Evolutionary conservation across 2,113 vertebrate genomes (phyloP).

Genomic region (Chaetops frenatus): DNA sequence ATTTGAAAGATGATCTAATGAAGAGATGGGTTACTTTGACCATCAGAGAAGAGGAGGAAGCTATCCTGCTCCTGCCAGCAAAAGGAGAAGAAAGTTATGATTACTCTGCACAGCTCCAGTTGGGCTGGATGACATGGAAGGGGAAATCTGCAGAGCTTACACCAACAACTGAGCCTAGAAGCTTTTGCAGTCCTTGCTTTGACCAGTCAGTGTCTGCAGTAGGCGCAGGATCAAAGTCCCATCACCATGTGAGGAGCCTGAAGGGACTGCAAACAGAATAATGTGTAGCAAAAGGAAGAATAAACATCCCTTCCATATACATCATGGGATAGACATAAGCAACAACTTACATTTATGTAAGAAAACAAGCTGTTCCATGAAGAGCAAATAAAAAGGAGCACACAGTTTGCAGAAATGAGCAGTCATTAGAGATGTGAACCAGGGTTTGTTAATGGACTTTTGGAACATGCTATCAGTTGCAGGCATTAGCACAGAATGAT

Average conservation of each 20-base stretch:
- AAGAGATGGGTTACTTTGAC: not conserved
- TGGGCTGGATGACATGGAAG: not conserved
- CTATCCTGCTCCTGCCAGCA: not conserved
- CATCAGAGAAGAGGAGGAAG: not conserved
- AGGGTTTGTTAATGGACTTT: not conserved
- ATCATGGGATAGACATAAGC: not conserved
- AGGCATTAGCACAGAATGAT: not conserved
- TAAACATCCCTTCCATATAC: not conserved
- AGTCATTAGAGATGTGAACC: not conserved
- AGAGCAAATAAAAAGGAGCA: not conserved
- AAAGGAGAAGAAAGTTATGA: not conserved
- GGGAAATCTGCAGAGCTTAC: not conserved
- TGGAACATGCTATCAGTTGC: not conserved
- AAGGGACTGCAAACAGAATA: not conserved
- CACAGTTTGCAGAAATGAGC: not conserved
- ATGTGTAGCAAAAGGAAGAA: not conserved
- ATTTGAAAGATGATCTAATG: not conserved
- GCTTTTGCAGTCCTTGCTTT: not conserved
- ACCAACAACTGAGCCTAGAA: not conserved
- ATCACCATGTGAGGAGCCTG: not conserved
- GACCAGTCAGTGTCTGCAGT: not conserved
- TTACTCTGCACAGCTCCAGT: not conserved
- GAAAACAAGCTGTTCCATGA: not conserved
- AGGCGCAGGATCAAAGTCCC: not conserved
- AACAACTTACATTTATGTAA: not conserved